A percentile compares a stretch with the other conserved stretches of the same genome.
Evolutionary conservation across 2,113 vertebrate species (phyloP).

Genomic region (Ictidomys tridecemlineatus): DNA sequence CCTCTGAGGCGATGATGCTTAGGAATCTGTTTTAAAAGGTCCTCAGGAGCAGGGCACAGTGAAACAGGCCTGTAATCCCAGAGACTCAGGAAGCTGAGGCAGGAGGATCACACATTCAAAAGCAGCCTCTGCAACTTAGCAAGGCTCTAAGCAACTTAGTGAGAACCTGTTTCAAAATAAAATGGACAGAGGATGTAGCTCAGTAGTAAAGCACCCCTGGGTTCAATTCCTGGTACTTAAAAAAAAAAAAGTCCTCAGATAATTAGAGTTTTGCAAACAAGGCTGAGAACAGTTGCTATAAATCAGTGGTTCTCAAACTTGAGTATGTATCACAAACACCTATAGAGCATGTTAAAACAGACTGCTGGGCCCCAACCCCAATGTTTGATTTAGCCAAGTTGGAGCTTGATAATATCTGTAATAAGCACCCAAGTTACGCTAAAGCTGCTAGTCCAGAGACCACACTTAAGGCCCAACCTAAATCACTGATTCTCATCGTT

Average conservation of each 20-base stretch:
- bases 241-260: not conserved
- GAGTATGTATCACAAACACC: not conserved
- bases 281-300: not conserved
- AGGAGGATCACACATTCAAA: too few relatives aligned
- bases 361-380: not conserved
- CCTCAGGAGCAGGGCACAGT: too few relatives aligned
- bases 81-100: too few relatives aligned
- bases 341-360: not conserved
- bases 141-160: too few relatives aligned
- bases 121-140: too few relatives aligned
- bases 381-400: not conserved
- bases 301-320: not conserved
- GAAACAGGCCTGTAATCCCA: too few relatives aligned
- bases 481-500: not conserved
- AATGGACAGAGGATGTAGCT: too few relatives aligned
- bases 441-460: not conserved
- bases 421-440: not conserved
- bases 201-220: too few relatives aligned
- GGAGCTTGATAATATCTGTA: not conserved
- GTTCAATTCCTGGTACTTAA: too few relatives aligned
- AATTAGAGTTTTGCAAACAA: not conserved
- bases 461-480: not conserved
- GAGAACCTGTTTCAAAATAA: too few relatives aligned
- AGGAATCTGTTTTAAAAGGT: constrained; percentile 8
- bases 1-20: not conserved